Evolutionary conservation across 2,113 vertebrate genomes (phyloP).

Genomic region (Micronisus gabar): DNA sequence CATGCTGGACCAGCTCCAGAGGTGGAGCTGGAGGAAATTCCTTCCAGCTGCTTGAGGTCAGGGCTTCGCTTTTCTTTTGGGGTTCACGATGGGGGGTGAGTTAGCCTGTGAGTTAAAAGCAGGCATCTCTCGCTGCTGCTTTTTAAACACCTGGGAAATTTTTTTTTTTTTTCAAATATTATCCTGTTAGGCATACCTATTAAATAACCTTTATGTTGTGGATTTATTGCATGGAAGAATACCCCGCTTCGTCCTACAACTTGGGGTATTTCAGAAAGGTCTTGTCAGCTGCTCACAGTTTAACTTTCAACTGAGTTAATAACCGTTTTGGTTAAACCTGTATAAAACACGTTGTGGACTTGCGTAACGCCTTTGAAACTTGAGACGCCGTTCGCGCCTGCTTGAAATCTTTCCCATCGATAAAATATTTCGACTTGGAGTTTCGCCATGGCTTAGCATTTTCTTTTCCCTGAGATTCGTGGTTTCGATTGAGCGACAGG

Average conservation of each 20-base stretch:
- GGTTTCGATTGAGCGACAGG: rapidly evolving
- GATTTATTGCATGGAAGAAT: background rate
- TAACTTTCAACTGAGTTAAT: constrained; percentile 35
- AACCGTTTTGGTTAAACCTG: background rate
- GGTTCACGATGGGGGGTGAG: background rate
- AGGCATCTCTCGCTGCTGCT: background rate
- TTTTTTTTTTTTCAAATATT: background rate
- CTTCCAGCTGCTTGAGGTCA: constrained; percentile 37
- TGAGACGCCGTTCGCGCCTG: background rate
- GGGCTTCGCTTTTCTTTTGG: background rate
- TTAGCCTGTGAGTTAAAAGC: background rate
- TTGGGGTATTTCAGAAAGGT: background rate
- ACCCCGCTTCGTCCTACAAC: rapidly evolving
- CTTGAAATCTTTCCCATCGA: background rate
- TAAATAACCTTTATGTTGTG: background rate
- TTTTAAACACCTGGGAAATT: background rate
- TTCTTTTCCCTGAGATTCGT: background rate
- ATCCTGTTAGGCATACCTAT: background rate
- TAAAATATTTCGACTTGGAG: background rate
- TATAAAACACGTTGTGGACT: background rate
- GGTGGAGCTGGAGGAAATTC: constrained; percentile 38
- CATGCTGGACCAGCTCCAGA: background rate
- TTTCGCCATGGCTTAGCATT: background rate
- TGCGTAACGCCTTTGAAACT: constrained; percentile 19
- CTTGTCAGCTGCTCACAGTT: background rate